Evolutionary conservation across 2,797 vertebrate species (phyloP).

Genomic region (Stomatorhinus walkeri): DNA sequence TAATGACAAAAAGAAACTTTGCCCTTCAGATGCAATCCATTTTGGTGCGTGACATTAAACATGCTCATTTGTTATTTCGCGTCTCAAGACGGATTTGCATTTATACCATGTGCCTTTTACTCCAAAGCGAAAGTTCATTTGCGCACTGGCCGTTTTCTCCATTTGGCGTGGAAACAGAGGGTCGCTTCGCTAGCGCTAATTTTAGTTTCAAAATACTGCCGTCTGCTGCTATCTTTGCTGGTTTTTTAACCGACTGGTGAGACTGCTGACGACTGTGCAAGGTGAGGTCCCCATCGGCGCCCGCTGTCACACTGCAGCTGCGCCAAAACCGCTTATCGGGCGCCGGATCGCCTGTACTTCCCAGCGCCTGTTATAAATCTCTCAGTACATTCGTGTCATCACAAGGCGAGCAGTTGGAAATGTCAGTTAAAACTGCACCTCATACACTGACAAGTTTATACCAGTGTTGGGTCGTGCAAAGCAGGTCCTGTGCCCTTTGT

Average conservation of each 20-base stretch:
- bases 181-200: not conserved
- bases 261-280: not conserved
- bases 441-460: not conserved
- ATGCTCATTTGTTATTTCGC: not conserved
- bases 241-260: not conserved
- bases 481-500: not conserved
- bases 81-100: not conserved
- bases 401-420: conserved; percentile 1
- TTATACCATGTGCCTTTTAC: not conserved
- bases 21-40: not conserved
- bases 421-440: not conserved
- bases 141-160: not conserved
- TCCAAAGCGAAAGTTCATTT: not conserved
- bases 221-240: not conserved
- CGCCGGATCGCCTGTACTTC: not conserved
- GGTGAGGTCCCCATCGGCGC: not conserved
- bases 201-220: not conserved
- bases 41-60: not conserved
- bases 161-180: not conserved
- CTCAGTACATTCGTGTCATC: not conserved
- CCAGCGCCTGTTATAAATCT: conserved; percentile 1
- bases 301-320: conserved; percentile 1
- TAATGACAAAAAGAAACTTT: not conserved
- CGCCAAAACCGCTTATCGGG: not conserved
- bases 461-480: not conserved